These are phyloP conservation scores for Eristalinus aeneus DNA, from an alignment of 2,888 invertebrate genomes.

Conservation along the genomic window DNA sequence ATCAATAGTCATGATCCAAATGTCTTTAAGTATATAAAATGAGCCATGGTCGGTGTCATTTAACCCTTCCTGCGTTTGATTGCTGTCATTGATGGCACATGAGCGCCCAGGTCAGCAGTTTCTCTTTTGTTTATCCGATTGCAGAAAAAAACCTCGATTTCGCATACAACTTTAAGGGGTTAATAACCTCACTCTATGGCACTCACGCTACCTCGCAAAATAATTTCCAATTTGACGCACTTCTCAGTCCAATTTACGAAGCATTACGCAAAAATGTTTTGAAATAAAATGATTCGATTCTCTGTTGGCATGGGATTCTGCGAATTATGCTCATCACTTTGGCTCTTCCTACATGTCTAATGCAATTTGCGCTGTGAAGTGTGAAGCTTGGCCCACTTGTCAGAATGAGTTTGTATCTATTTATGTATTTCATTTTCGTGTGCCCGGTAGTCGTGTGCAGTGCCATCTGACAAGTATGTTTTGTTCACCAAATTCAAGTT, in stretches of 20 bases:
- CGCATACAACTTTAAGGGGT: background rate
- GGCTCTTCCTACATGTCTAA: background rate
- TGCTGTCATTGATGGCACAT: no score
- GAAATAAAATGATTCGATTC: background rate
- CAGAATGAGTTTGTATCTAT: conserved; percentile 3
- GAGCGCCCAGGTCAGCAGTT: no score
- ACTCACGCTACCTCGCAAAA: background rate
- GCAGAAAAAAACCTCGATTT: no score
- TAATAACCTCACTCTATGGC: background rate
- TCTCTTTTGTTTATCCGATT: no score
- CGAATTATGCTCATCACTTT: background rate
- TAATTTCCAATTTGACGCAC: background rate
- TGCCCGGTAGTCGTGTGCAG: background rate
- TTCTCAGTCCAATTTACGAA: background rate
- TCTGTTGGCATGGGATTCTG: background rate
- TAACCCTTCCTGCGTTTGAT: no score
- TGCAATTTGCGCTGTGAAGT: background rate
- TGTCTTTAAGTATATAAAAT: no score
- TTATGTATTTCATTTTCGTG: background rate
- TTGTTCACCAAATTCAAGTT: background rate
- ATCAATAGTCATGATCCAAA: no score
- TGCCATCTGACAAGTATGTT: background rate
- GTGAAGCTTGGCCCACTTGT: conserved; percentile 6
- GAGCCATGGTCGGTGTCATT: no score
- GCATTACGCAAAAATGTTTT: background rate